Base-by-base conservation (phyloP, 1,140 invertebrate genomes). In the Drosophila bocqueti region DNA sequence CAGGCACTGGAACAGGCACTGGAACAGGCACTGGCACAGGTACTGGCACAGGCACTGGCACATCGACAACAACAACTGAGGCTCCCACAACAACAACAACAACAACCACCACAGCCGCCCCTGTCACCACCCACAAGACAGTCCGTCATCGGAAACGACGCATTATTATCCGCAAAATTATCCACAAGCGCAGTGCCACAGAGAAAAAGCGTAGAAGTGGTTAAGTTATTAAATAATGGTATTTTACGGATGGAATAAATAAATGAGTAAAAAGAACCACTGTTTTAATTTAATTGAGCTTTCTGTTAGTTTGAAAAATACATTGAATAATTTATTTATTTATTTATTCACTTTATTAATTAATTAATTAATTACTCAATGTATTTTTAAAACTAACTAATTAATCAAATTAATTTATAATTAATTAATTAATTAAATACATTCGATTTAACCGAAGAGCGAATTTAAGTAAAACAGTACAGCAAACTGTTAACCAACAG, bases 11-110 rank as follows among this genome's bases (percentile, higher is more conserved):
- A 1, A 59, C 40, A 0, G 57, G 40, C 0, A 59, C 40, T 3
- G 26, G n/a, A 0, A 31, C 57, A 0, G 45, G 45, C 4, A n/a
- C 47, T n/a, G 26, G 9, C 5, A 50, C 26, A n/a, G 57, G 40
- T 0, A 59, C 57, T 6, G 26, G n/a, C 0, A 43, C 57, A 0
- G 45, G 45, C 16, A n/a, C 47, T 29, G 26, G 9, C 10, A 50
- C 26, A n/a, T 0, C 26, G 5, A 50, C 16, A 11, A 50, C 47
- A 50, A 31, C 49, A 50, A 50, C 49, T 11, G 2, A 13, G n/a
- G 29, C 49, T 34, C 29, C 49, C 10, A 50, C 49, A 31, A 50
- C 47, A n/a, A 49, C 47, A 29, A 52, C 26, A 18, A 50, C 26
- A 31, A 50, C n/a, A 5, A 52, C 49, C 5, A 52, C 49, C 10